Conservation (phyloP, 53 echinoderm and acorn worm species). For the Antedon mediterranea region DNA sequence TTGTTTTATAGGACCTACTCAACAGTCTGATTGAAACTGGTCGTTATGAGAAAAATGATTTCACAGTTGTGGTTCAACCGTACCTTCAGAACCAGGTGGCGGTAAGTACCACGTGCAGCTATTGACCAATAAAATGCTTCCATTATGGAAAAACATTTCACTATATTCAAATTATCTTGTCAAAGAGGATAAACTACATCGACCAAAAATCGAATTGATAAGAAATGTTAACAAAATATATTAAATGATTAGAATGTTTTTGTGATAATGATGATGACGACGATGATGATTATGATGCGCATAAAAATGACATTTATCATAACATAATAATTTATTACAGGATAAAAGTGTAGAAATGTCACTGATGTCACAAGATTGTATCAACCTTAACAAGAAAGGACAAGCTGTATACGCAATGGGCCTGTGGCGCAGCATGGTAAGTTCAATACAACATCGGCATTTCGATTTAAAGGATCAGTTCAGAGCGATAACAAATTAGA, state of each 20-base stretch:
- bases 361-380: neutral
- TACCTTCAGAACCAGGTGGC: neutral
- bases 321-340: neutral
- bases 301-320: no score
- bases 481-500: no score
- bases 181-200: neutral
- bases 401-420: neutral
- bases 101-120: no score
- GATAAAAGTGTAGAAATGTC: neutral
- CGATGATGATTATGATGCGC: no score
- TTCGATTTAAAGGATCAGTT: no score
- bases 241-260: no score
- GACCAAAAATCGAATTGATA: neutral
- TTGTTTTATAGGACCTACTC: neutral
- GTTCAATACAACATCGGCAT: no score
- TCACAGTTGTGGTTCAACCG: neutral
- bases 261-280: no score
- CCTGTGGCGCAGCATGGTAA: neutral
- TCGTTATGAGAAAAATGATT: neutral
- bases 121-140: no score
- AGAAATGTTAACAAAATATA: neutral
- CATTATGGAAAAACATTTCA: no score
- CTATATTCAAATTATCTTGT: no score
- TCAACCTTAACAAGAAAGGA: neutral
- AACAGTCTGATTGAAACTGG: neutral